Percentiles rank a stretch among this genome's conserved stretches.
These are phyloP conservation scores for Ceyx melanurus DNA, from an alignment of 2,113 vertebrate species.

Conservation along the genomic window DNA sequence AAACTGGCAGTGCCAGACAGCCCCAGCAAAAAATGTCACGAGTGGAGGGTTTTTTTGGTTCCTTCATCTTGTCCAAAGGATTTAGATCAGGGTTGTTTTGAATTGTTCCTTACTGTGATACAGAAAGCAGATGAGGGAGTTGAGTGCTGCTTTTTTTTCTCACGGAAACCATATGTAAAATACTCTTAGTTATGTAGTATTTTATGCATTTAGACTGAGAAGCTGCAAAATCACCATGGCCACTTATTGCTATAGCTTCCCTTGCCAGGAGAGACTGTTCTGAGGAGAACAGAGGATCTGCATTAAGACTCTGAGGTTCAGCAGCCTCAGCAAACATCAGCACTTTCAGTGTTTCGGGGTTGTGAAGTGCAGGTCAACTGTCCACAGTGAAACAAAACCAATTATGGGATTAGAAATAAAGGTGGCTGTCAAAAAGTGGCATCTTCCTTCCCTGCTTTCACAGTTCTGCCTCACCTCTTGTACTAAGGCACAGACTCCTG, in stretches of 20 bases:
- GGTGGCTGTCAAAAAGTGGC: background rate
- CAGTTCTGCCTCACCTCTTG: background rate
- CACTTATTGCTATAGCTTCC: background rate
- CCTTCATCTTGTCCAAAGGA: background rate
- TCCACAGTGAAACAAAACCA: background rate
- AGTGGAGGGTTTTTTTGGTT: background rate
- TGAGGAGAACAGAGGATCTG: background rate
- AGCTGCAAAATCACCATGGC: background rate
- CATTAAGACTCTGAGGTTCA: background rate
- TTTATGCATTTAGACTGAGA: background rate
- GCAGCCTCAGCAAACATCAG: background rate
- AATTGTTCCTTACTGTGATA: background rate
- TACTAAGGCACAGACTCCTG: background rate
- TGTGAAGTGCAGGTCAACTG: background rate
- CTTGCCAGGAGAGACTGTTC: background rate
- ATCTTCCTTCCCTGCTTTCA: background rate
- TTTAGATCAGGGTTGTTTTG: background rate
- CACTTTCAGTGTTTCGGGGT: background rate
- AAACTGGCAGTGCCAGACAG: background rate
- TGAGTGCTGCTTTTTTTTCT: background rate
- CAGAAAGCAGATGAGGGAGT: background rate
- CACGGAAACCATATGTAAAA: background rate
- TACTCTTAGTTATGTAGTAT: background rate
- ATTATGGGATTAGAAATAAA: background rate
- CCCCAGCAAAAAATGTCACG: background rate